Percentiles rank a stretch among this genome's conserved stretches.
Evolutionary conservation across 2,797 vertebrate species (phyloP).

Genomic region (Podarcis siculus): DNA sequence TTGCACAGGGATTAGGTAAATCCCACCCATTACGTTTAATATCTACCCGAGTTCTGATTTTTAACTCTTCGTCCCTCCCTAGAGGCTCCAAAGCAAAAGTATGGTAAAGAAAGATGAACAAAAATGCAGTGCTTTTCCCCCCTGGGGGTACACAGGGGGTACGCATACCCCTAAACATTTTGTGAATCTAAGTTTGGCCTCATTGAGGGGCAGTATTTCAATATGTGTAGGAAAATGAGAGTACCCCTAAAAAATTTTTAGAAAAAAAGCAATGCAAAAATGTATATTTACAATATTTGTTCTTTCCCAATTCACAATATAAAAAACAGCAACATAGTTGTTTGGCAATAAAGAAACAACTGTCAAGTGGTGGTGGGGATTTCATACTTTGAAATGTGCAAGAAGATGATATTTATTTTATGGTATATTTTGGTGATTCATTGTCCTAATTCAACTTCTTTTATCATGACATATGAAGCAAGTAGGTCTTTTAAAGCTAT

Average conservation of each 20-base stretch:
- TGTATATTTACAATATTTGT: not conserved
- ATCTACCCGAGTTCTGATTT: not conserved
- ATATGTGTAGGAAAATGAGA: too few relatives aligned
- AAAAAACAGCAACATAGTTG: not conserved
- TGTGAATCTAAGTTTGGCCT: too few relatives aligned
- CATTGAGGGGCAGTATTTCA: too few relatives aligned
- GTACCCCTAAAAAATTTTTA: too few relatives aligned
- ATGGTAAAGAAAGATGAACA: not conserved
- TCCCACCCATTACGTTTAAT: not conserved
- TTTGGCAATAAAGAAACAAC: not conserved
- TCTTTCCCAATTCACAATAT: not conserved
- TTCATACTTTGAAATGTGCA: not conserved
- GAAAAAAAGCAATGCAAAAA: not conserved
- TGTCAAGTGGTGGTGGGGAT: not conserved
- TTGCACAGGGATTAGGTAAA: too few relatives aligned
- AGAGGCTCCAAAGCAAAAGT: not conserved
- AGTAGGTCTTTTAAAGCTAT: not conserved
- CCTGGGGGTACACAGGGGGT: too few relatives aligned
- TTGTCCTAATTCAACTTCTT: not conserved
- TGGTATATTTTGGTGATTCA: not conserved
- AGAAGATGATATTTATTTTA: not conserved
- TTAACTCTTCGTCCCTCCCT: not conserved
- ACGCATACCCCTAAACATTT: too few relatives aligned
- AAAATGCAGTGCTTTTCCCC: not conserved
- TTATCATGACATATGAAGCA: not conserved